Conservation (phyloP, 2,113 vertebrate genomes). For the Rallus limicola region DNA sequence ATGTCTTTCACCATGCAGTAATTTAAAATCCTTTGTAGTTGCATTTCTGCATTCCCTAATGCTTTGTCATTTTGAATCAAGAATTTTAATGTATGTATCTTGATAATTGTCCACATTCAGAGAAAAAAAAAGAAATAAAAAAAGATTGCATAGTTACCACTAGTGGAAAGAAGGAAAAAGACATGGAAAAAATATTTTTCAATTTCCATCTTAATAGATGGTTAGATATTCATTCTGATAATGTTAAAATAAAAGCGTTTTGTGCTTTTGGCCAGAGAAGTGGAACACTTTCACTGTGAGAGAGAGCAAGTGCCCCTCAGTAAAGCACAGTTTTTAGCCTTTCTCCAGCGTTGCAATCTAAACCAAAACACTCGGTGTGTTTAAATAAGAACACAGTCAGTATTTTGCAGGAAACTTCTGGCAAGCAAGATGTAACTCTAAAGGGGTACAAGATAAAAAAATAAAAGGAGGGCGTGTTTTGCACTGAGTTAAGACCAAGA, state of each 20-base stretch:
- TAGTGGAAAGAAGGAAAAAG: neutral
- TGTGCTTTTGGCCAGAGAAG: neutral
- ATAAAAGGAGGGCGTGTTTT: neutral
- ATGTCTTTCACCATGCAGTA: neutral
- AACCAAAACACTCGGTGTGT: neutral
- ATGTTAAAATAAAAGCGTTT: neutral
- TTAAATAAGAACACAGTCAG: neutral
- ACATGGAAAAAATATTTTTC: neutral
- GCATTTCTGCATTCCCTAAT: neutral
- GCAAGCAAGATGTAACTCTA: neutral
- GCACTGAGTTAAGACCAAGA: neutral
- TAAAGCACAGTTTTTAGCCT: neutral
- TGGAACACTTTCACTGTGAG: neutral
- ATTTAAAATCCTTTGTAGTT: neutral
- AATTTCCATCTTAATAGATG: neutral
- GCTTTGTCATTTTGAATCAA: neutral
- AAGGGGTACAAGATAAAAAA: neutral
- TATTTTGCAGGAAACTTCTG: neutral
- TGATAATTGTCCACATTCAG: neutral
- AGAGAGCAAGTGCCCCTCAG: neutral
- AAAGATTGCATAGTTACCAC: neutral
- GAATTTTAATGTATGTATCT: neutral
- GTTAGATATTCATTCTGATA: neutral
- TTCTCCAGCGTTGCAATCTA: neutral
- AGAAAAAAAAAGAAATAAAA: accelerated